Conservation (phyloP, 2,888 invertebrate genomes). For the Serripes groenlandicus region DNA sequence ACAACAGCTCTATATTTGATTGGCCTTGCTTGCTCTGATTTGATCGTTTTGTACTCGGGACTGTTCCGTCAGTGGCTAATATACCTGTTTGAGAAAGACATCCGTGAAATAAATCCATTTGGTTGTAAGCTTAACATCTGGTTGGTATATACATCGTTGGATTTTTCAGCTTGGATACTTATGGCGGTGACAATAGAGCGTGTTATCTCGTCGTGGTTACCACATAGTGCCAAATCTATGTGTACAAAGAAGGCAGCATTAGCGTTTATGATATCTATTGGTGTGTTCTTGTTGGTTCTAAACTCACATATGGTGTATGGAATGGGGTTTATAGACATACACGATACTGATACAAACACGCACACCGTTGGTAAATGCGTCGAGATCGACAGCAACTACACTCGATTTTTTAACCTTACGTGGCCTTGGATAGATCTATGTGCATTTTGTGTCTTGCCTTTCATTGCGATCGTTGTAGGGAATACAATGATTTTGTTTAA, state of each 20-base stretch:
- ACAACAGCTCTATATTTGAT: constrained; percentile 77
- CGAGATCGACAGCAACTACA: constrained; percentile 52
- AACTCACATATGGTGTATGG: constrained; percentile 77
- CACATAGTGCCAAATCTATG: constrained; percentile 69
- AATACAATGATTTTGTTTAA: constrained; percentile 76
- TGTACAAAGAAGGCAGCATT: constrained; percentile 69
- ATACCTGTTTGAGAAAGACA: constrained; percentile 64
- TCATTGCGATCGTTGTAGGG: constrained; percentile 73
- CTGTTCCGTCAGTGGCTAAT: constrained; percentile 75
- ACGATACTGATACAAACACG: constrained; percentile 12
- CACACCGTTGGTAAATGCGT: constrained; percentile 48
- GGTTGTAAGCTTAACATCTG: constrained; percentile 76
- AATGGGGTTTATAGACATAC: constrained; percentile 36
- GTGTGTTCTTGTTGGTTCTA: constrained; percentile 59
- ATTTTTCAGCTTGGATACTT: constrained; percentile 81
- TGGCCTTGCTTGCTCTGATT: constrained; percentile 74
- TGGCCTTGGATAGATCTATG: constrained; percentile 83
- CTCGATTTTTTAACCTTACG: constrained; percentile 52
- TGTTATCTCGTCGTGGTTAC: constrained; percentile 76
- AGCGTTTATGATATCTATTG: constrained; percentile 52
- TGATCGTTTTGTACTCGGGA: constrained; percentile 77
- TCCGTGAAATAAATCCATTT: constrained; percentile 62
- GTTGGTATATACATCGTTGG: constrained; percentile 76
- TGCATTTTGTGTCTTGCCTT: constrained; percentile 77
- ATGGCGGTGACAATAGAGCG: constrained; percentile 80